phyloP scores from a whole-genome alignment of 2,888 invertebrate genomes.

The Plusia festucae region DNA sequence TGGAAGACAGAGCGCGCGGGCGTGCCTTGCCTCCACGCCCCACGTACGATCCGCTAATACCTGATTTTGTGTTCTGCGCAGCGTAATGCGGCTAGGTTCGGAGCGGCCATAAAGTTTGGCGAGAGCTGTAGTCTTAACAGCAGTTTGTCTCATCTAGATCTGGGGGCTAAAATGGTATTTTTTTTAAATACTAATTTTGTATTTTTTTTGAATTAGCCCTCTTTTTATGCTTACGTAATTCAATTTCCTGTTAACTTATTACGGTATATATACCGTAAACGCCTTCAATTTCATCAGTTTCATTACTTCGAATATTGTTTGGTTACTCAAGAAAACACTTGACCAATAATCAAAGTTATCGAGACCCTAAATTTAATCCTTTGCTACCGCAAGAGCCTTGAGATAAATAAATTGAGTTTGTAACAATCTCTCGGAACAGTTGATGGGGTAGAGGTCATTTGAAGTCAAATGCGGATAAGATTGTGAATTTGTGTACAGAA shows the following conservation, averaged over 20 bases:
- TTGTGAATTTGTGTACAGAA: slow-evolving; percentile 7
- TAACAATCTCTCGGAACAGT: slow-evolving; percentile 42
- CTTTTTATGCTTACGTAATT: too few species aligned
- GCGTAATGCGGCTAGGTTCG: too few species aligned
- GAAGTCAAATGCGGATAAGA: slow-evolving; percentile 13
- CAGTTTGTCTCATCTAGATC: slow-evolving; percentile 4
- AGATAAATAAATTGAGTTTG: slow-evolving; percentile 58
- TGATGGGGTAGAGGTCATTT: slow-evolving; percentile 43
- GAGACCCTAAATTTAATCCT: slow-evolving; percentile 59
- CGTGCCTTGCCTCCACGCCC: too few species aligned
- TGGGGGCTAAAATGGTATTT: neutral
- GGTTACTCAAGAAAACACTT: slow-evolving; percentile 40
- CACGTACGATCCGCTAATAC: too few species aligned
- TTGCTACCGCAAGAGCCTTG: slow-evolving; percentile 43
- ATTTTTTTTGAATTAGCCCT: too few species aligned
- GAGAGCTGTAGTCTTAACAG: slow-evolving; percentile 4
- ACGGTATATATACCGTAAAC: neutral
- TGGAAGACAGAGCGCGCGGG: too few species aligned
- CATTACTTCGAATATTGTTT: slow-evolving; percentile 28
- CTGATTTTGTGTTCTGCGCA: too few species aligned
- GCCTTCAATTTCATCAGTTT: slow-evolving; percentile 23
- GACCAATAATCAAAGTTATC: slow-evolving; percentile 59
- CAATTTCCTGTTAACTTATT: too few species aligned
- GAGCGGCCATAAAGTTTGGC: too few species aligned
- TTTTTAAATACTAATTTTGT: too few species aligned